Evolutionary conservation across 2,888 invertebrate genomes (phyloP).

Genomic region (Trilocha varians): DNA sequence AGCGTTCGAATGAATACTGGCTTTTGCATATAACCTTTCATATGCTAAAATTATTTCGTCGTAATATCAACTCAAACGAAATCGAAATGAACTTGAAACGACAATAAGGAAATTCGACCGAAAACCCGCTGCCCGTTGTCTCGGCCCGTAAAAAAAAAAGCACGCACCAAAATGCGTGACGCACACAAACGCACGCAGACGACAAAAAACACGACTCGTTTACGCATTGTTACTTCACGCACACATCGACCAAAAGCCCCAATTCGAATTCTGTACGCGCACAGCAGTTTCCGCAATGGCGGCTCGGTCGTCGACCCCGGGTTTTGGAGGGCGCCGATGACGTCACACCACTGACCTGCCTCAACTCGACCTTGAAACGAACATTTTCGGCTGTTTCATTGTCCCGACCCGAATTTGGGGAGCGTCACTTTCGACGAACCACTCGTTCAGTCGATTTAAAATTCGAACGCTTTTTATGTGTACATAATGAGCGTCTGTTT

Average conservation of each 20-base stretch:
- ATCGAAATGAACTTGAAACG: no score
- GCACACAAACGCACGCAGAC: conserved; percentile 27
- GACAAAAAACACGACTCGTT: conserved; percentile 20
- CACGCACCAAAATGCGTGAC: conserved; percentile 20
- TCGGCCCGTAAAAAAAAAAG: not conserved
- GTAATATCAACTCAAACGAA: no score
- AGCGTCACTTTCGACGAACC: conserved; percentile 8
- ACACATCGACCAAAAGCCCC: conserved; percentile 50
- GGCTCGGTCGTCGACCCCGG: conserved; percentile 55
- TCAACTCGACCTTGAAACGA: conserved; percentile 58
- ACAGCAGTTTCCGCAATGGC: conserved; percentile 66
- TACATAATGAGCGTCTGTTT: not conserved
- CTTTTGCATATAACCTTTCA: no score
- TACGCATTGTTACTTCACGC: conserved; percentile 22
- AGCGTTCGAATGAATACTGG: no score
- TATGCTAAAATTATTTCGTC: no score
- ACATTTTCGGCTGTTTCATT: conserved; percentile 35
- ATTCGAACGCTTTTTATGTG: conserved; percentile 7
- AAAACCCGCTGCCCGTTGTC: no score
- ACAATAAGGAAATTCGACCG: no score
- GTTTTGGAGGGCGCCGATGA: conserved; percentile 68
- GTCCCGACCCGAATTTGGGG: conserved; percentile 25
- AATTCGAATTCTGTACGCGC: conserved; percentile 69
- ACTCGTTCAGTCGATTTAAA: conserved; percentile 9
- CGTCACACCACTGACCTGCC: conserved; percentile 67